Conservation (phyloP, 2,797 vertebrate species). For the Tadarida brasiliensis region DNA sequence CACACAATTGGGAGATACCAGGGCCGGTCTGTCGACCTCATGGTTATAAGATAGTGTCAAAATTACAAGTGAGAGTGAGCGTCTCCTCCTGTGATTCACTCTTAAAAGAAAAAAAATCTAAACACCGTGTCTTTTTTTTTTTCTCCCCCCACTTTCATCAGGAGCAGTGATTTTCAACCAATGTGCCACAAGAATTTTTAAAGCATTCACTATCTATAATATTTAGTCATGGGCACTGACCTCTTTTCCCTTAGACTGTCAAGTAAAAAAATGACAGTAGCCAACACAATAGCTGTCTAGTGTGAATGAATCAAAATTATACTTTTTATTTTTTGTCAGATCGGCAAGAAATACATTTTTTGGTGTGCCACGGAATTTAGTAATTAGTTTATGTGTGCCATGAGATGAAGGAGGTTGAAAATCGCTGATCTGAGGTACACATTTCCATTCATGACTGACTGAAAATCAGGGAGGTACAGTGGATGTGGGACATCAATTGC, state of each 20-base stretch:
- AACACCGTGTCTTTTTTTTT: not conserved
- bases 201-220: not conserved
- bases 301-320: not conserved
- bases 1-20: no score
- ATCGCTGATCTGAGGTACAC: not conserved
- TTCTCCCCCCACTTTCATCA: not conserved
- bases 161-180: not conserved
- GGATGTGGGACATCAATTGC: not conserved
- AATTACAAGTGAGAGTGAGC: not conserved
- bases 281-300: not conserved
- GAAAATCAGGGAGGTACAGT: not conserved
- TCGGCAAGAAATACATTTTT: not conserved
- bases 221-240: not conserved
- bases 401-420: not conserved
- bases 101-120: not conserved
- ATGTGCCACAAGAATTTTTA: not conserved
- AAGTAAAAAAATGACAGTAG: not conserved
- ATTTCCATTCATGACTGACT: not conserved
- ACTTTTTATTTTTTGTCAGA: not conserved
- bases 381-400: no score
- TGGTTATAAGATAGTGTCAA: not conserved
- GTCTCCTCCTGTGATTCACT: not conserved
- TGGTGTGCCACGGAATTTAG: no score
- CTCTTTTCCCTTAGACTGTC: not conserved
- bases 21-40: not conserved